Evolutionary conservation across 2,113 vertebrate genomes (phyloP).

Genomic region (Phalacrocorax carbo): DNA sequence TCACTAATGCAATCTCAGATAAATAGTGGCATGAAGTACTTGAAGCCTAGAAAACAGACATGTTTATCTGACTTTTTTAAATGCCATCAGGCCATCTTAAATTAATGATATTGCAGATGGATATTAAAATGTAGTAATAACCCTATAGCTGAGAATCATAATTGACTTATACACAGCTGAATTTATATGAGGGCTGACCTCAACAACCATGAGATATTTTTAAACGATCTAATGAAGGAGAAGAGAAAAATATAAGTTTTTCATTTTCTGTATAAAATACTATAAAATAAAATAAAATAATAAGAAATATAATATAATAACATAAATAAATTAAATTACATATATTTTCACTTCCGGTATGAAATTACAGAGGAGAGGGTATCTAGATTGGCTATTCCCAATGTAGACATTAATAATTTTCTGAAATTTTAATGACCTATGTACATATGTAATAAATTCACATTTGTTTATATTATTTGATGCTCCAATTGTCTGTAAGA

Average conservation of each 20-base stretch:
- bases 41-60: background rate
- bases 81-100: background rate
- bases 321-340: too few species aligned
- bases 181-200: background rate
- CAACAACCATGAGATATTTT: background rate
- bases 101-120: background rate
- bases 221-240: background rate
- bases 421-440: background rate
- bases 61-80: background rate
- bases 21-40: background rate
- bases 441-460: background rate
- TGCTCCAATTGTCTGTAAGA: accelerated
- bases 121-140: background rate
- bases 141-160: background rate
- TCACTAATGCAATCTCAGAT: background rate
- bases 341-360: background rate
- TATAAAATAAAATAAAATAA: background rate
- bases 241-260: background rate
- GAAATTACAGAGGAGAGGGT: background rate
- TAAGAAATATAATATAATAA: too few species aligned
- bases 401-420: background rate
- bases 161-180: background rate
- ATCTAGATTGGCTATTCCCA: background rate
- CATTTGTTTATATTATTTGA: background rate
- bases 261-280: background rate